phyloP scores from a whole-genome alignment of 1,140 invertebrate genomes.

The Orchesella cincta region DNA sequence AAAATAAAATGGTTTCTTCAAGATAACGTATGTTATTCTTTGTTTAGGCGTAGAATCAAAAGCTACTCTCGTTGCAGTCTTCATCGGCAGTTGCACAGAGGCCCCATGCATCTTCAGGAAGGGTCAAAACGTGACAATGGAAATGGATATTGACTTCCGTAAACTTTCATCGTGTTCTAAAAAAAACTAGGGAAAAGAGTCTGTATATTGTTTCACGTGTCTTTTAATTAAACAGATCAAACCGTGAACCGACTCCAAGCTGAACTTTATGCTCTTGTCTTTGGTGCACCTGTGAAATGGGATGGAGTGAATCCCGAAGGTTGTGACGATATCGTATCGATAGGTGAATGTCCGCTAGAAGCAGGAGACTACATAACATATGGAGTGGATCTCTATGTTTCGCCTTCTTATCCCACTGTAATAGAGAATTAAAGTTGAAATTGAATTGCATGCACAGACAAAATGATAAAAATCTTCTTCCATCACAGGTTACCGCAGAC shows the following conservation, averaged over 20 bases:
- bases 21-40: too few relatives aligned
- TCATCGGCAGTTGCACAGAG: neutral
- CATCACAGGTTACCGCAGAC: neutral
- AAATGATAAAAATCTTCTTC: too few relatives aligned
- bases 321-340: neutral
- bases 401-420: neutral
- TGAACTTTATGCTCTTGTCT: neutral
- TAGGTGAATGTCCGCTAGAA: neutral
- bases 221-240: neutral
- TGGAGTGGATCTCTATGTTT: neutral
- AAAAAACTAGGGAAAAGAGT: too few relatives aligned
- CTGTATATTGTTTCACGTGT: too few relatives aligned
- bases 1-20: too few relatives aligned
- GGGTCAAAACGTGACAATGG: neutral
- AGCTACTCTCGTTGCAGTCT: neutral
- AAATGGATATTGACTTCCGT: slow-evolving; percentile 10
- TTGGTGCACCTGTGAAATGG: neutral
- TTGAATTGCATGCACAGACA: neutral
- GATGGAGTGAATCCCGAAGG: neutral
- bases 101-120: neutral
- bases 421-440: neutral
- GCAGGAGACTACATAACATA: neutral
- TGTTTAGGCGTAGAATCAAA: neutral
- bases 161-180: too few relatives aligned
- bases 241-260: neutral